Base-by-base conservation (phyloP, 2,888 invertebrate genomes). In the Calameuta pallipes region DNA sequence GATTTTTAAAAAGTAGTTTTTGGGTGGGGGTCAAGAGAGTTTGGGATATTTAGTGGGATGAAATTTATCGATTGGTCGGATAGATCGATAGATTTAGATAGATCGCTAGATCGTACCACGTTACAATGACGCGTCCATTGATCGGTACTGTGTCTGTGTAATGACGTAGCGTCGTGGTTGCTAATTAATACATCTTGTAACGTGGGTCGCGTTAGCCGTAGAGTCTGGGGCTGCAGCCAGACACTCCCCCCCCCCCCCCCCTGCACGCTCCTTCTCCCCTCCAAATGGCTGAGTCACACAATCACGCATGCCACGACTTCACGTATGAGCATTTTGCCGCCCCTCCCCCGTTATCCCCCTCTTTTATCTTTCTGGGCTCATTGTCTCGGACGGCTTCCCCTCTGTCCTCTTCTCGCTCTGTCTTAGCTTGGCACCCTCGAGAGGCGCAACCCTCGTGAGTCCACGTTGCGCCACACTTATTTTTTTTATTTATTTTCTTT, bases 101-200 rank as follows among this genome's bases (percentile, higher is more conserved):
- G 41, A 41, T 41, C 56, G 23, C 9, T 6, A 23, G 23, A 23
- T 56, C 56, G 9, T 23, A 23, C 9, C 23, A 23, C 23, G 9
- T 56, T 56, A 56, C 56, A 1, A 0, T 9, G 56, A 23, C 0
- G 56, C 9, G 23, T 56, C 9, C 56, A 9, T 23, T 56, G 56
- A 23, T 56, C 23, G 1, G 23, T 56, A 56, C 4, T 4, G 15
- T 15, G 15, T 41, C 15, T 41, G 13, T 2, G 9, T 23, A 9
- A 23, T 56, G 56, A 56, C 56, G 56, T 2, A 23, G 56, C 56
- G 0, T 56, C 23, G 82, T 83, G 80, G 80, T 80, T 79, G 84
- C 83, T 87, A 87, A 88, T 89, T 87, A 86, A 84, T 83, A 85
- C 87, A 86, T 83, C 87, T 87, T 83, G 86, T 86, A 85, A 80